Base-by-base conservation (phyloP, 2,888 invertebrate species). In the Trachelus stipa region DNA sequence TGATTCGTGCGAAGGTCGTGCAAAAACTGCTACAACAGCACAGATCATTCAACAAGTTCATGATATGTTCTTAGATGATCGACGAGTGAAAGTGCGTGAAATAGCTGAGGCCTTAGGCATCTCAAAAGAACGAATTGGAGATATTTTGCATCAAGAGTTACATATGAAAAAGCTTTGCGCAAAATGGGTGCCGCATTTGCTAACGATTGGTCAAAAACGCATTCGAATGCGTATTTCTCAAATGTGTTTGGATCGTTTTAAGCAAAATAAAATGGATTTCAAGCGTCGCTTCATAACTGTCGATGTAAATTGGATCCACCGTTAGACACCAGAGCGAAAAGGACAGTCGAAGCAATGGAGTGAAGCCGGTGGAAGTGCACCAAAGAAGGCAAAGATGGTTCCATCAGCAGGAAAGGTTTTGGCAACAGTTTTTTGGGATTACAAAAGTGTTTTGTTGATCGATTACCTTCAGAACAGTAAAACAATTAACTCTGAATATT, bases 221-320 rank as follows among this genome's bases (percentile, higher is more conserved):
- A 73, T 77, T 75, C 82, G 81, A 31, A 76, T 81, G 35, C 35
- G 78, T 69, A 77, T 69, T 75, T 80, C 81, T 34, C 68, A 76
- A 71, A 34, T 71, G 31, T 80, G 80, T 82, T 81, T 83, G 76
- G 35, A 33, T 31, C 34, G 75, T 73, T 80, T 79, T 68, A 76
- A 69, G 31, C 69, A 76, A 3, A 80, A 82, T 78, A 74, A 75
- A 79, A 34, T n/a, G 40, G 77, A 80, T 12, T 82, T 83, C 35
- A 77, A 79, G 80, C 86, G 83, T 81, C 82, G 87, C 71, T 86
- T 86, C 74, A 82, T 91, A 68, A 89, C 88, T 79, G 85, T 88
- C 12, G 90, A 90, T 84, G 87, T 91, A 87, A 90, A 88, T 73
- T 89, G 88, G 88, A 84, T 90, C 73, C 86, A 88, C 78, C 81